phyloP scores from a whole-genome alignment of 2,113 vertebrate genomes.

The Sprattus sprattus region DNA sequence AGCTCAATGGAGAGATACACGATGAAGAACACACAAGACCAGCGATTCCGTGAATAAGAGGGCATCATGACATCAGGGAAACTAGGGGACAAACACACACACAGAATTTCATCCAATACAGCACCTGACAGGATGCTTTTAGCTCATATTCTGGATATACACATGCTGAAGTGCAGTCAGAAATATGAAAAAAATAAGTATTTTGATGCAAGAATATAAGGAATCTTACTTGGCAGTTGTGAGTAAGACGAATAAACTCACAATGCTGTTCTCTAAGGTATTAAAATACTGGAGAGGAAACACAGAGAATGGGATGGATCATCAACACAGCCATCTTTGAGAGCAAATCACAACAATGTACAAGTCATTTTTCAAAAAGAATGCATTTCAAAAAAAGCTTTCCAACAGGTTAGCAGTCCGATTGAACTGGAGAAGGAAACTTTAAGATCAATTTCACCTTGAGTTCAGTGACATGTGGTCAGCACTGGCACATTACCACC shows the following conservation, averaged over 20 bases:
- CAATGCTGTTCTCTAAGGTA: constrained; percentile 92
- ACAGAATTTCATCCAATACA: neutral
- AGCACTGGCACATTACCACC: neutral
- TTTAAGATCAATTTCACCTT: neutral
- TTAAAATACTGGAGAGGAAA: constrained; percentile 85
- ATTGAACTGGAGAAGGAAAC: neutral
- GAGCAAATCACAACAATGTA: neutral
- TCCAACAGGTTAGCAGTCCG: neutral
- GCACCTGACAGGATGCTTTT: neutral
- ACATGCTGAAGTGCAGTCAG: neutral
- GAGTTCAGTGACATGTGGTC: neutral
- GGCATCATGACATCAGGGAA: constrained; percentile 99
- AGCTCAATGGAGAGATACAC: constrained; percentile 98
- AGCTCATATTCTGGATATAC: neutral
- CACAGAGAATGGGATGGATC: constrained; percentile 19
- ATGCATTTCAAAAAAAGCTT: neutral
- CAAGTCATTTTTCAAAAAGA: neutral
- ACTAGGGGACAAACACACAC: constrained; percentile 58
- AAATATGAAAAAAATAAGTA: neutral
- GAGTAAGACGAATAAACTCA: constrained; percentile 94
- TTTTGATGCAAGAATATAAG: neutral
- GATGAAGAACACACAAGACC: constrained; percentile 98
- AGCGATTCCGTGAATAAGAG: constrained; percentile 87
- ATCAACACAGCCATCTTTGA: constrained; percentile 31
- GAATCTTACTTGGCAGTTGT: constrained; percentile 95